Conservation (phyloP, 1,140 invertebrate genomes). For the Polyergus mexicanus region DNA sequence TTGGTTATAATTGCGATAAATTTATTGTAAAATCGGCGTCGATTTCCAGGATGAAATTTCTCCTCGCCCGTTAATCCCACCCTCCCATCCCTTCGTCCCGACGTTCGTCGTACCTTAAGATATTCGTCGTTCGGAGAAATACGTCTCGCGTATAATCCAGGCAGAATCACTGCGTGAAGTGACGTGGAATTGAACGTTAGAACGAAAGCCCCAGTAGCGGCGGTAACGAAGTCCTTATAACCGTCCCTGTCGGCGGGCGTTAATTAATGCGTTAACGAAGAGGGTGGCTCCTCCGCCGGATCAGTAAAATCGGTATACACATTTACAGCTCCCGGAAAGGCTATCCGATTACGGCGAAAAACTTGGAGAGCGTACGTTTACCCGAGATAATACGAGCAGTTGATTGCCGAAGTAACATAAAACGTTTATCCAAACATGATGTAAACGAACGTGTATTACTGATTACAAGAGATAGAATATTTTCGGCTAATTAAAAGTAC, state of each 20-base stretch:
- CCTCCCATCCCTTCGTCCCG: not conserved
- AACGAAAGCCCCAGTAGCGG: not conserved
- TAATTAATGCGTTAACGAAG: conserved; percentile 73
- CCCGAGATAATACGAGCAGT: not conserved
- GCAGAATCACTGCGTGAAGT: conserved; percentile 49
- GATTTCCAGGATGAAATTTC: conserved; percentile 10
- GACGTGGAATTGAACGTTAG: conserved; percentile 47
- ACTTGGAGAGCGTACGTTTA: not conserved
- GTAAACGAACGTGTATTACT: not conserved
- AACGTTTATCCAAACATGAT: conserved; percentile 26
- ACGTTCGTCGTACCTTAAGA: conserved; percentile 8
- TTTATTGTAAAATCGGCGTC: conserved; percentile 50
- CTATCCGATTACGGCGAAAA: conserved; percentile 47
- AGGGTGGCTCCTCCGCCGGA: conserved; percentile 45
- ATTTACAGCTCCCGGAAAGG: conserved; percentile 17
- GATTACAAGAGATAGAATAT: not conserved
- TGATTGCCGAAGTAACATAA: conserved; percentile 13
- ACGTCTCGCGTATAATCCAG: conserved; percentile 38
- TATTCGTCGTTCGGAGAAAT: conserved; percentile 27
- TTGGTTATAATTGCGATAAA: conserved; percentile 39
- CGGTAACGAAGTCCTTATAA: conserved; percentile 64
- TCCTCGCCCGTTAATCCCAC: conserved; percentile 1
- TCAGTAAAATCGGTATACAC: conserved; percentile 58
- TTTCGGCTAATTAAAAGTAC: not conserved
- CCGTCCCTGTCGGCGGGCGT: conserved; percentile 46